Conservation (phyloP, 1,140 invertebrate genomes). For the Lerema accius region DNA sequence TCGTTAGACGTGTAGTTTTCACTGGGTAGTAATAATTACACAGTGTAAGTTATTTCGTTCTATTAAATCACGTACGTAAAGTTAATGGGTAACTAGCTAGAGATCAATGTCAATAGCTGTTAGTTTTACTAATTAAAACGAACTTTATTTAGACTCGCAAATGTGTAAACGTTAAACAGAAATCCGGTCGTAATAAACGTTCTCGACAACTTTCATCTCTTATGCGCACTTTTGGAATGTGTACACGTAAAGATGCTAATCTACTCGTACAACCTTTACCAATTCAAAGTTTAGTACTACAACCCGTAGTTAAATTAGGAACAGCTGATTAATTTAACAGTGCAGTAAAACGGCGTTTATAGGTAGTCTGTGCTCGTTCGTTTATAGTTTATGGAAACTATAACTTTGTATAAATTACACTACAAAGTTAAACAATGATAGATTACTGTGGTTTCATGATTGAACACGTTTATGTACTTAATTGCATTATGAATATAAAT, state of each 20-base stretch:
- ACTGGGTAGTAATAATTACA: too few relatives aligned
- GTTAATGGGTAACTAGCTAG: too few relatives aligned
- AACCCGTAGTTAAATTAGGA: not conserved
- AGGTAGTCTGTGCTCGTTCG: not conserved
- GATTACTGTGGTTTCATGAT: not conserved
- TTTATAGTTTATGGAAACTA: not conserved
- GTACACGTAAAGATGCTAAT: conserved; percentile 18
- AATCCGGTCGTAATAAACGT: conserved; percentile 62
- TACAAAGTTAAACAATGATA: not conserved
- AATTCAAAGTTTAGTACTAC: conserved; percentile 26
- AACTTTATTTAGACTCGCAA: conserved; percentile 46
- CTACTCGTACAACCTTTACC: conserved; percentile 39
- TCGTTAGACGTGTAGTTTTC: too few relatives aligned
- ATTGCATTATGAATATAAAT: too few relatives aligned
- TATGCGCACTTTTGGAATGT: conserved; percentile 49
- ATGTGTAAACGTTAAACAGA: conserved; percentile 50
- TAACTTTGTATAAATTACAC: not conserved
- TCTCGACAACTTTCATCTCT: conserved; percentile 65
- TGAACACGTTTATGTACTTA: too few relatives aligned
- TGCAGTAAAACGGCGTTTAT: not conserved
- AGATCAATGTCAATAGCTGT: not conserved
- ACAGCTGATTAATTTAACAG: not conserved
- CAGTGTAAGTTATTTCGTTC: too few relatives aligned
- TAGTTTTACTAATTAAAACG: conserved; percentile 31
- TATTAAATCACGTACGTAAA: too few relatives aligned